Evolutionary conservation across 1,140 invertebrate genomes (phyloP).

Genomic region (Ips nitidus): DNA sequence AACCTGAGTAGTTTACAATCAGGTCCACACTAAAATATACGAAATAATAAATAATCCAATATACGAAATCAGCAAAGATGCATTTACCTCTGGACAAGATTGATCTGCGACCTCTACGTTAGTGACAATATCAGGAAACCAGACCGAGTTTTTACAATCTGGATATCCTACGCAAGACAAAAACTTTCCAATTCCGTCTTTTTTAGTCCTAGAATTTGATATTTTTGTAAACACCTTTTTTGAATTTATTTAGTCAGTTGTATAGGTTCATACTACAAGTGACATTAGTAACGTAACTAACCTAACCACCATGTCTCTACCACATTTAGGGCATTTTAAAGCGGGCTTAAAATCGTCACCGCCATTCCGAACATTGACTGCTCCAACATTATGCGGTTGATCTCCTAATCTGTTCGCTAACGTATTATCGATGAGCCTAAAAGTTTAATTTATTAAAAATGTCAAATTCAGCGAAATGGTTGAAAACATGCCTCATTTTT

Average conservation of each 20-base stretch:
- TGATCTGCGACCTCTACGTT: slow-evolving; percentile 65
- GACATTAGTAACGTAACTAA: slow-evolving; percentile 8
- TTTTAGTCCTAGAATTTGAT: slow-evolving; percentile 57
- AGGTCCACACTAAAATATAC: slow-evolving; percentile 67
- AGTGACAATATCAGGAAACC: slow-evolving; percentile 72
- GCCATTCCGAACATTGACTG: slow-evolving; percentile 20
- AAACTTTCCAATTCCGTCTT: slow-evolving; percentile 67
- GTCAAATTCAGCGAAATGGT: neutral
- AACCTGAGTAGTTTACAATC: slow-evolving; percentile 73
- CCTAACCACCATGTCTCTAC: slow-evolving; percentile 64
- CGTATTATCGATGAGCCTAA: slow-evolving; percentile 57
- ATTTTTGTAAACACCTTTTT: neutral
- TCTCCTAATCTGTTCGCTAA: slow-evolving; percentile 56
- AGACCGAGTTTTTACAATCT: slow-evolving; percentile 75
- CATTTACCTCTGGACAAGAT: slow-evolving; percentile 65
- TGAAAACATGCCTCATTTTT: slow-evolving; percentile 54
- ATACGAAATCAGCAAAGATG: slow-evolving; percentile 14
- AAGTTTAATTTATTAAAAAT: neutral
- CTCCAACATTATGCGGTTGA: slow-evolving; percentile 43
- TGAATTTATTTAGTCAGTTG: neutral
- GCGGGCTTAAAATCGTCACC: slow-evolving; percentile 39
- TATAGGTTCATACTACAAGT: neutral
- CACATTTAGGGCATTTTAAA: slow-evolving; percentile 79
- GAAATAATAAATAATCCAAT: slow-evolving; percentile 33
- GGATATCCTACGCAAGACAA: slow-evolving; percentile 79